phyloP scores from a whole-genome alignment of 2,797 vertebrate species.

The Clarias laeviceps region DNA sequence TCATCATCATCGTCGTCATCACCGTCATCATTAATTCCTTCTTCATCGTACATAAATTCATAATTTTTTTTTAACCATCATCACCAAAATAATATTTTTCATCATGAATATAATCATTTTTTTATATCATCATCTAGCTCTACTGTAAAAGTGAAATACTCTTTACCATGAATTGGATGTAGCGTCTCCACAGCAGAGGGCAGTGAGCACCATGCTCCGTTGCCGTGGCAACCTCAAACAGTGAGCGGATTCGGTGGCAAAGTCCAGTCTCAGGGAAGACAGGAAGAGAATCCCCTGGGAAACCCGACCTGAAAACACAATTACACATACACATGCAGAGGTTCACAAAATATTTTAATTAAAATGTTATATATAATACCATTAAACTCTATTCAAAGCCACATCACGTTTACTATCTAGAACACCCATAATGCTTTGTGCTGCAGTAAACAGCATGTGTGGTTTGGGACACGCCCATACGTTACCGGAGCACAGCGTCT shows the following conservation, averaged over 20 bases:
- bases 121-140: background rate
- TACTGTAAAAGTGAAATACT: background rate
- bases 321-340: background rate
- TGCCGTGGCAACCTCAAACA: slow-evolving; percentile 84
- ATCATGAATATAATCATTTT: background rate
- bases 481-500: slow-evolving; percentile 86
- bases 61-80: too few species aligned
- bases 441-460: background rate
- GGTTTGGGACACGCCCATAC: background rate
- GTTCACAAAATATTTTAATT: background rate
- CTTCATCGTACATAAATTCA: background rate
- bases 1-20: slow-evolving; percentile 18
- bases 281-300: slow-evolving; percentile 60
- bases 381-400: background rate
- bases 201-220: slow-evolving; percentile 82
- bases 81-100: background rate
- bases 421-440: background rate
- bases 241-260: slow-evolving; percentile 83
- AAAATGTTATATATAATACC: background rate
- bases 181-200: slow-evolving; percentile 93
- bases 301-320: slow-evolving; percentile 56
- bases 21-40: background rate
- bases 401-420: background rate
- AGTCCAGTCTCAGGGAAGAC: slow-evolving; percentile 87
- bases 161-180: slow-evolving; percentile 89